Conservation (phyloP, 1,140 invertebrate species). For the Drosophila albomicans region DNA sequence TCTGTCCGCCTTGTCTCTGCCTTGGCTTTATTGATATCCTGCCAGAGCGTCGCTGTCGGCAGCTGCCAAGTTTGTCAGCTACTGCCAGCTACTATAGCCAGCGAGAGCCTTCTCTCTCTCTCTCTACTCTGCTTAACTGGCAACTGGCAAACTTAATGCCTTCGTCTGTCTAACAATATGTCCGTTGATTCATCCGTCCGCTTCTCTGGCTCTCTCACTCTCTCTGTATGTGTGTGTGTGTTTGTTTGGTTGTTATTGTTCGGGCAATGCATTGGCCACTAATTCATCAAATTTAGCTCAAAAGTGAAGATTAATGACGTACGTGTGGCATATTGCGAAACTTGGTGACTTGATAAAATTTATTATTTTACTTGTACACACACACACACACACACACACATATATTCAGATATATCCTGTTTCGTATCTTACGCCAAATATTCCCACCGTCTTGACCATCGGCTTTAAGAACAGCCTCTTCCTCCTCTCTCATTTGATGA, state of each 20-base stretch:
- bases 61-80: slow-evolving; percentile 68
- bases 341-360: slow-evolving; percentile 82
- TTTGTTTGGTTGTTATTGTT: slow-evolving; percentile 58
- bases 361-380: slow-evolving; percentile 63
- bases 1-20: slow-evolving; percentile 31
- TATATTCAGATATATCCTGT: background rate
- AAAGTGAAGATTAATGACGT: slow-evolving; percentile 83
- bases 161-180: slow-evolving; percentile 33
- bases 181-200: slow-evolving; percentile 7
- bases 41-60: slow-evolving; percentile 59
- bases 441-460: background rate
- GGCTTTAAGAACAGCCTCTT: slow-evolving; percentile 35
- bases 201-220: background rate
- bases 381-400: background rate
- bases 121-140: too few relatives aligned
- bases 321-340: slow-evolving; percentile 82
- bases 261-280: slow-evolving; percentile 72
- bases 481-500: background rate
- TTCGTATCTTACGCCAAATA: background rate
- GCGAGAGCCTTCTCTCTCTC: slow-evolving; percentile 19
- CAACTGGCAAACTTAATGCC: slow-evolving; percentile 65
- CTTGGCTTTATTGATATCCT: slow-evolving; percentile 78
- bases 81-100: slow-evolving; percentile 11
- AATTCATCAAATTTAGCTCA: slow-evolving; percentile 83
- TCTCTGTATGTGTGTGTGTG: slow-evolving; percentile 7